Base-by-base conservation (phyloP, 1,140 invertebrate species). In the Drosophila varians region DNA sequence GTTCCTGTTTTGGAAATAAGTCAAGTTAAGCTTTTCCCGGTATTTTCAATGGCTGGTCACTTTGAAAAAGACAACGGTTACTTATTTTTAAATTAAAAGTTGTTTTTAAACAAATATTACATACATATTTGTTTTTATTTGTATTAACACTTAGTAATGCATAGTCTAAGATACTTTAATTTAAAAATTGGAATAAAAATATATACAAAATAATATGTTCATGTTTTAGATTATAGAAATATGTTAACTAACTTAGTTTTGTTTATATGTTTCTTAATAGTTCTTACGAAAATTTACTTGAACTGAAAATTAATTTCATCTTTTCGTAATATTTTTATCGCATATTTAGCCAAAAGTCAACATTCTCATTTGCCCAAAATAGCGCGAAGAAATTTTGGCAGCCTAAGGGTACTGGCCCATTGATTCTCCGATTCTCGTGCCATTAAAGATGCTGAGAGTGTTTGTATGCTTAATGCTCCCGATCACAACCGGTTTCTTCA, bases 401-500 rank as follows among this genome's bases (percentile, higher is more conserved):
- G 47, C 47, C 26, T 12, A 31, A 31, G 36, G 60, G 46, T 34
- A 19, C 64, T 43, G 47, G 26, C 25, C 60, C 60, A 43, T 31
- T 31, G 28, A 4, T 31, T 31, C 28, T 31, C 26, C 52, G 19
- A 12, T 34, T 52, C 45, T 12, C 25, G 31, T 45, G 26, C 3
- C 28, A 66, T n/a, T 26, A 26, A 26, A 66, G 26, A 68, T 34
- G 36, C 38, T 49, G 1, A 14, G 11, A 31, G 19, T 19, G 7
- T 47, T 9, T 4, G 3, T 25, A 34, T 51, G 18, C 18, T 12
- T 34, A 51, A 25, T 65, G 19, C 36, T 26, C 25, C 58, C 25
- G 48, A 25, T 52, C 21, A 11, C 21, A 66, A 68, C 64, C 64
- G 64, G 64, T 68, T 68, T 66, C 21, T 23, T 43, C 16, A 3